These are phyloP conservation scores for Sogatella furcifera DNA, from an alignment of 1,140 invertebrate genomes.

Conservation along the genomic window DNA sequence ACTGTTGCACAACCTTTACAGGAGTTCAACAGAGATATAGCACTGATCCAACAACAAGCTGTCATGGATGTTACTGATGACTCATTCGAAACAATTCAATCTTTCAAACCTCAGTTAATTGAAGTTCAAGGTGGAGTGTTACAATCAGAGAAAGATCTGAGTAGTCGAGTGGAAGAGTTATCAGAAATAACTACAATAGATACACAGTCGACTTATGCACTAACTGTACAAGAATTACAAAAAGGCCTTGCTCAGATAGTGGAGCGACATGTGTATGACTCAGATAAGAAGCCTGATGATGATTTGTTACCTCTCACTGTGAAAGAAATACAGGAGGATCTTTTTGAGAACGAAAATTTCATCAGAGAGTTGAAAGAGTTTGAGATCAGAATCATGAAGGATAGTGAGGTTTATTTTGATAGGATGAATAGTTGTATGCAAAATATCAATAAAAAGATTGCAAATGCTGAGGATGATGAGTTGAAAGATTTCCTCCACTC, in stretches of 20 bases:
- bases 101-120: constrained; percentile 15
- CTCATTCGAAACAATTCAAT: constrained; percentile 11
- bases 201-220: constrained; percentile 7
- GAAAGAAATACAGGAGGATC: constrained; percentile 6
- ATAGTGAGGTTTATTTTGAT: not conserved
- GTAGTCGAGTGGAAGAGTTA: constrained; percentile 15
- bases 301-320: constrained; percentile 7
- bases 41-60: constrained; percentile 53
- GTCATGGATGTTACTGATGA: constrained; percentile 39
- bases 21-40: constrained; percentile 45
- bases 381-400: not conserved
- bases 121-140: constrained; percentile 15
- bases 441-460: not conserved
- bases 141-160: constrained; percentile 13
- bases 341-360: not conserved
- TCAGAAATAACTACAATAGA: constrained; percentile 10
- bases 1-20: constrained; percentile 34
- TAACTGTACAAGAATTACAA: constrained; percentile 8
- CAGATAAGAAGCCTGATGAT: not conserved
- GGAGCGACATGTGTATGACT: not conserved
- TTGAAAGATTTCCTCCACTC: constrained; percentile 17
- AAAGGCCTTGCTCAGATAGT: not conserved
- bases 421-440: not conserved
- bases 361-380: not conserved
- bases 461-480: constrained; percentile 11